phyloP scores from a whole-genome alignment of 2,113 vertebrate genomes.

The Vombatus ursinus region DNA sequence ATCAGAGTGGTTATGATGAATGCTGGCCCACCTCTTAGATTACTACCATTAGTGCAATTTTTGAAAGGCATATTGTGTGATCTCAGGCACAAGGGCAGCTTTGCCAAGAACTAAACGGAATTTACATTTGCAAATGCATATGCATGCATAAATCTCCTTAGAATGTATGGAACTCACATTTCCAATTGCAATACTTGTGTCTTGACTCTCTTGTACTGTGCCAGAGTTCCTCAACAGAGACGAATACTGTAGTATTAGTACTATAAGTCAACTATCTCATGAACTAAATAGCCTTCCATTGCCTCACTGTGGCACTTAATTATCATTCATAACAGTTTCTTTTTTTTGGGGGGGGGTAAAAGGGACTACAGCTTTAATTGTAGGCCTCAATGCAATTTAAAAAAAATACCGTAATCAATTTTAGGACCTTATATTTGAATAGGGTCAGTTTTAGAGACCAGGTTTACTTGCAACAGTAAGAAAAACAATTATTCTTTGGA shows the following conservation, averaged over 20 bases:
- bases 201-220: too few relatives aligned
- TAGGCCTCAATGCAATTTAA: constrained; percentile 84
- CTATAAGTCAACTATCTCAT: too few relatives aligned
- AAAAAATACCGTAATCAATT: constrained; percentile 86
- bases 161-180: background rate
- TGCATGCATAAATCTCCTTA: background rate
- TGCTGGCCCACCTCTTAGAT: background rate
- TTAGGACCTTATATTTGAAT: constrained; percentile 71
- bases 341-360: constrained; percentile 76
- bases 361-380: constrained; percentile 78
- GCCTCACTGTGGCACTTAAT: background rate
- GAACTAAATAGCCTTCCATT: background rate
- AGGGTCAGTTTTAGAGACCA: constrained; percentile 53
- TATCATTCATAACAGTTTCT: background rate
- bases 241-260: too few relatives aligned
- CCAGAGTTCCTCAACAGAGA: too few relatives aligned
- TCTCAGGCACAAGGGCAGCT: background rate
- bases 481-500: constrained; percentile 60
- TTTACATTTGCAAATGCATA: background rate
- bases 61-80: background rate
- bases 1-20: background rate
- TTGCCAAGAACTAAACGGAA: background rate
- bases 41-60: background rate
- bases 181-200: background rate
- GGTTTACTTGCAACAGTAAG: constrained; percentile 45